Conservation (phyloP, 2,888 invertebrate species). For the Apeira syringaria region DNA sequence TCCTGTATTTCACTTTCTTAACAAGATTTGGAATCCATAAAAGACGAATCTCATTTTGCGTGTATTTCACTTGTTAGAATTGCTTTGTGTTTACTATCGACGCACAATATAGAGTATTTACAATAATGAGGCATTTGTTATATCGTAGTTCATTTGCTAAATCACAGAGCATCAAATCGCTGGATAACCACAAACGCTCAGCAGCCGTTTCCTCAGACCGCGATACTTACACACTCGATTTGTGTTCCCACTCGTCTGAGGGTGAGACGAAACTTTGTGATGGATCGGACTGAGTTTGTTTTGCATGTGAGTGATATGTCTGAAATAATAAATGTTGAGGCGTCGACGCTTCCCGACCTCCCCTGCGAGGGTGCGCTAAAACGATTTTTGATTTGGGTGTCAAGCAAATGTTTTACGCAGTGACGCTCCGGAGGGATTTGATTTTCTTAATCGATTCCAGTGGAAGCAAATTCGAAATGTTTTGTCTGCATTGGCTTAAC, state of each 20-base stretch:
- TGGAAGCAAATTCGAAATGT: slow-evolving; percentile 58
- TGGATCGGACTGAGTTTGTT: slow-evolving; percentile 83
- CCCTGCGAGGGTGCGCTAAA: slow-evolving; percentile 75
- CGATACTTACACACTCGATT: slow-evolving; percentile 81
- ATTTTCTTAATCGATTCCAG: slow-evolving; percentile 81
- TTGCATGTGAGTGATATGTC: slow-evolving; percentile 84
- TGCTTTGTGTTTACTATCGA: too few relatives aligned
- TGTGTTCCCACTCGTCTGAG: slow-evolving; percentile 59
- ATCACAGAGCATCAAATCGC: slow-evolving; percentile 29
- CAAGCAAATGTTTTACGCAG: slow-evolving; percentile 82
- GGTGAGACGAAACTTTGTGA: slow-evolving; percentile 76
- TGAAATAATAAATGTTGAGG: slow-evolving; percentile 84
- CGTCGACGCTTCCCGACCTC: slow-evolving; percentile 75
- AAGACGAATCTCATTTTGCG: background rate
- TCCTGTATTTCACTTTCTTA: slow-evolving; percentile 7
- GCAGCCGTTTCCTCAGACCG: slow-evolving; percentile 57
- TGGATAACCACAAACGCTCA: slow-evolving; percentile 32
- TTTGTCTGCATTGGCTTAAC: slow-evolving; percentile 26
- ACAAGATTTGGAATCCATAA: slow-evolving; percentile 6
- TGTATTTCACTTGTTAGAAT: too few relatives aligned
- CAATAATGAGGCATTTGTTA: too few relatives aligned
- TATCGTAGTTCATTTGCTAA: slow-evolving; percentile 15
- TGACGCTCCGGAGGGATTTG: slow-evolving; percentile 75
- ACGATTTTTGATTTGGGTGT: slow-evolving; percentile 84
- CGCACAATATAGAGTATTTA: too few relatives aligned